These are phyloP conservation scores for Elachura formosa DNA, from an alignment of 2,113 vertebrate species.

Conservation along the genomic window DNA sequence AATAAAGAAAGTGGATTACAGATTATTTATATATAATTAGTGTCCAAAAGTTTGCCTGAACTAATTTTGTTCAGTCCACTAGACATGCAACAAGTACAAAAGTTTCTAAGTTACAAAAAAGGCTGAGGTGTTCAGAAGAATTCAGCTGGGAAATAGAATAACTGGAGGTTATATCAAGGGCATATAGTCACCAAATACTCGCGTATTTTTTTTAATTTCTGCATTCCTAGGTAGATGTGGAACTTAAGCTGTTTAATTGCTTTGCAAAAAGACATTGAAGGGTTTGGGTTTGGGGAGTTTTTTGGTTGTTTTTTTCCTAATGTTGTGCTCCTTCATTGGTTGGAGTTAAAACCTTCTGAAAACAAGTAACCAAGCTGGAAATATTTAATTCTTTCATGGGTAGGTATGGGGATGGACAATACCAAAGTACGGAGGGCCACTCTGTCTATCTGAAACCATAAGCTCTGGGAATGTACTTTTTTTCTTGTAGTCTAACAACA, in stretches of 20 bases:
- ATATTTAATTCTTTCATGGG: neutral
- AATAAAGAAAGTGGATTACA: neutral
- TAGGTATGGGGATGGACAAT: neutral
- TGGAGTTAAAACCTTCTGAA: neutral
- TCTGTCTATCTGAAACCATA: neutral
- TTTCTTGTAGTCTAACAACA: neutral
- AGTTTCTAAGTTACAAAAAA: neutral
- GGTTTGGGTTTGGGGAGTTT: rapidly evolving
- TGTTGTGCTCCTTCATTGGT: neutral
- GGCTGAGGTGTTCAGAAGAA: neutral
- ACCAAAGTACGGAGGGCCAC: neutral
- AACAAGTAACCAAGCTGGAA: neutral
- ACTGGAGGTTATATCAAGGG: neutral
- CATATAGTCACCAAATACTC: neutral
- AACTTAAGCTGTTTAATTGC: neutral
- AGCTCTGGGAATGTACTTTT: neutral
- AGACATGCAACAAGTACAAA: neutral
- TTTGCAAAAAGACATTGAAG: no score
- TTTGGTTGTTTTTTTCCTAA: rapidly evolving
- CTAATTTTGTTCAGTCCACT: neutral
- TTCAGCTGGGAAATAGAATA: neutral
- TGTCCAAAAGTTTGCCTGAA: neutral
- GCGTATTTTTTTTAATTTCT: neutral
- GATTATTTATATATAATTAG: neutral
- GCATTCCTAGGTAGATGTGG: neutral